phyloP scores from a whole-genome alignment of 2,113 vertebrate species.

The Diphyllodes magnificus region DNA sequence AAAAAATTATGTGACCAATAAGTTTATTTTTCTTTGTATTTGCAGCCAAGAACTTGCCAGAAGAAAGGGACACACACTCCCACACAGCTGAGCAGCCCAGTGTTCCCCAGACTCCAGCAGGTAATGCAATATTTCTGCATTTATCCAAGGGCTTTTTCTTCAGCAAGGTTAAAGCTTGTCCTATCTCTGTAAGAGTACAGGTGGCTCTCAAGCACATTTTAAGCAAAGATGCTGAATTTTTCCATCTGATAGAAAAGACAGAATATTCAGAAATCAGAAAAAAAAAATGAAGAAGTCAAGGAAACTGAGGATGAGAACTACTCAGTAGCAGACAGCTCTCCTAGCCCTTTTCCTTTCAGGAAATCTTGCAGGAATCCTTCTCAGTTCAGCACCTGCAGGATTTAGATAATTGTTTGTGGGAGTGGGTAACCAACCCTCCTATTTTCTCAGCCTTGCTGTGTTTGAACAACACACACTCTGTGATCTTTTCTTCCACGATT shows the following conservation, averaged over 20 bases:
- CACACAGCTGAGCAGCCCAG: conserved; percentile 63
- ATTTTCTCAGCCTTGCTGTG: not conserved
- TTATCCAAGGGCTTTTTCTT: not conserved
- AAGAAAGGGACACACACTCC: conserved; percentile 62
- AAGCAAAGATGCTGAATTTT: not conserved
- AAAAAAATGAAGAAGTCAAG: not conserved
- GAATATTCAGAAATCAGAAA: not conserved
- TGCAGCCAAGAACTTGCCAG: conserved; percentile 67
- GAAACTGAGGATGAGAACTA: not conserved
- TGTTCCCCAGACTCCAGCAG: conserved; percentile 70
- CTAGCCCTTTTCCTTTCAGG: not conserved
- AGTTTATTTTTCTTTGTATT: not conserved
- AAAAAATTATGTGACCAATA: not conserved
- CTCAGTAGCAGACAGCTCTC: not conserved
- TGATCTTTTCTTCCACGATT: not conserved
- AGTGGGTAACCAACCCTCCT: not conserved
- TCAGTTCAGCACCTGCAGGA: not conserved
- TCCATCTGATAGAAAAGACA: not conserved
- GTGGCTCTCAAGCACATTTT: not conserved
- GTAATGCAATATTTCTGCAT: conserved; percentile 41
- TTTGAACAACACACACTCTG: not conserved
- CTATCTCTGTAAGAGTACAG: not conserved
- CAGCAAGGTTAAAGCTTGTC: not conserved
- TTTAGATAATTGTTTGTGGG: not conserved
- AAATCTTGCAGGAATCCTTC: not conserved